Base-by-base conservation (phyloP, 2,797 vertebrate species). In the Anabas testudineus region DNA sequence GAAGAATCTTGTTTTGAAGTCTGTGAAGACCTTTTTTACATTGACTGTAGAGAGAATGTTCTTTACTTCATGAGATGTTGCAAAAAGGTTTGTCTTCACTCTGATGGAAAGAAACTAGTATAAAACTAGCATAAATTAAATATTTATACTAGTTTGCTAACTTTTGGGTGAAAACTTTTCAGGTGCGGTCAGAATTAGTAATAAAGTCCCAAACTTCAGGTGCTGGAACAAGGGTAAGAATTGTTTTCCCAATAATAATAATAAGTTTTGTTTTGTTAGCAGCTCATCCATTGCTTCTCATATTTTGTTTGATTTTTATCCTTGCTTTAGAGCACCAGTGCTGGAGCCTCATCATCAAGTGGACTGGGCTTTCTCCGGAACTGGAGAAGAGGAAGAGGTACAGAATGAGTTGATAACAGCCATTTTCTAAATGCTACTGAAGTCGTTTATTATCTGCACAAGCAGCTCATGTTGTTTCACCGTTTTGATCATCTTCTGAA, bases 131-230 rank as follows among this genome's bases (percentile, higher is more conserved):
- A n/a, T n/a, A n/a, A n/a, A n/a, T n/a, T n/a, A n/a, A n/a, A n/a
- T n/a, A n/a, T 39, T 43, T 28, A 22, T 4, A 51, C 5, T n/a
- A 19, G 12, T 53, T 10, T 19, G 5, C 45, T 73, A 12, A 72
- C 41, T 48, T 46, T 21, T 61, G 26, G 16, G 0, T 19, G 9
- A 55, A 9, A 0, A 34, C 21, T 58, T 87, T 82, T 61, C 77
- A 94, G 93, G 88, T 93, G 64, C 83, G 80, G 32, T 67, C 81
- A 57, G 81, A 76, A 75, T 24, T 93, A 1, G 15, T 56, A 45
- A 28, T 12, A 4, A 84, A 2, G 13, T 55, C 68, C 43, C 26
- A 73, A 58, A 10, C 1, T 2, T 75, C 60, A 26, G 45, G 28
- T 30, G 58, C 16, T 22, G 19, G 36, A 6, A 92, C 88, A 37